Evolutionary conservation across 2,888 invertebrate species (phyloP), one percentile per base, ranked within the genome.

Genomic region (Scaptomyza tumidula): DNA sequence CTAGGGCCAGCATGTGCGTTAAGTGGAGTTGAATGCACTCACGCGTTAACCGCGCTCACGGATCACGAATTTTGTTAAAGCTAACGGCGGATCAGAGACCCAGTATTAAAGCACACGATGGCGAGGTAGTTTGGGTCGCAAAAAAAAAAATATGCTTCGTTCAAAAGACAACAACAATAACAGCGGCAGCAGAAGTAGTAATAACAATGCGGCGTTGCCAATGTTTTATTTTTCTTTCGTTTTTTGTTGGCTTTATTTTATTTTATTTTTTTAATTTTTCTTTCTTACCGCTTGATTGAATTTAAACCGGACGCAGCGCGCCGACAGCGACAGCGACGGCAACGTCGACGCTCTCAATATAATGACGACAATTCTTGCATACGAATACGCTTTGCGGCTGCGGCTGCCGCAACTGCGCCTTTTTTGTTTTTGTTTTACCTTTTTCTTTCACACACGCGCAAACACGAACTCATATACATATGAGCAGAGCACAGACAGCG

Each of bases 281-380:
- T 63, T 54, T 44, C 45, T 78, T 88, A 67, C 75, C 88, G 84
- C 83, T 85, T 88, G 89, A 87, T 88, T 89, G 87, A 87, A 87
- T 87, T 87, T 74, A 72, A 88, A 79, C 86, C 83, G 83, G 82
- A 80, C 80, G 83, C 77, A 66, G 73, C 65, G 61, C 66, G 61
- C 44, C 71, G 49, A 49, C 65, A 46, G 35, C 66, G 55, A 53
- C 66, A 62, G 58, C 54, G 39, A 57, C 62, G 63, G 19, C 68
- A 46, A 62, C 68, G 68, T 39, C 66, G 66, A 59, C 70, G 67
- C 68, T 63, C 35, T 59, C 56, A 60, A 60, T 35, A 56, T 64
- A 61, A 75, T 73, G 70, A 66, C 83, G 69, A 80, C 80, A 83
- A 77, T 76, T 80, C 84, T 80, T 80, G 80, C 80, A 80, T 80